Conservation (phyloP, 2,797 vertebrate genomes). For the Sciurus vulgaris region DNA sequence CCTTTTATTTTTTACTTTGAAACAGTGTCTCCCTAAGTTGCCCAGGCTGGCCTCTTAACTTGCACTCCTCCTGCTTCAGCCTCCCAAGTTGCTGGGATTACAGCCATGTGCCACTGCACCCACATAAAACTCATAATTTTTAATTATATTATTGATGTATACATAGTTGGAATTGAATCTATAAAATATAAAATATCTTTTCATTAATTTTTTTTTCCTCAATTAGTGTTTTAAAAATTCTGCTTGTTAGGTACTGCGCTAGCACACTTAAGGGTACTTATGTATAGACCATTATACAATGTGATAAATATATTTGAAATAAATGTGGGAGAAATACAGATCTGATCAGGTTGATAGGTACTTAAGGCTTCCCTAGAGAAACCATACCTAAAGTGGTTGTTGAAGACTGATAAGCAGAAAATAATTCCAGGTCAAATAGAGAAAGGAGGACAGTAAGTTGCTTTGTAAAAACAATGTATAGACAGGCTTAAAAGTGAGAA, state of each 20-base stretch:
- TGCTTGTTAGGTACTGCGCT: background rate
- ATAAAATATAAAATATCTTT: slow-evolving; percentile 56
- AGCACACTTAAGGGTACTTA: background rate
- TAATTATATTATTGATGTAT: background rate
- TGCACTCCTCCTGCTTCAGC: too few species aligned
- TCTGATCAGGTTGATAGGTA: background rate
- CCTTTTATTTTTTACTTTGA: too few species aligned
- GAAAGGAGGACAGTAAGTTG: background rate
- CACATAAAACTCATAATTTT: background rate
- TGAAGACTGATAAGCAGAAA: slow-evolving; percentile 7
- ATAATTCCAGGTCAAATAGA: background rate
- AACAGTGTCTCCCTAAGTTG: too few species aligned
- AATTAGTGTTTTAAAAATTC: slow-evolving; percentile 52
- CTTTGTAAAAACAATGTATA: background rate
- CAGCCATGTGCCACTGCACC: too few species aligned
- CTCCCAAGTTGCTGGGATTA: too few species aligned
- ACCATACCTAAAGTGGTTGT: background rate
- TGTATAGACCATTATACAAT: background rate
- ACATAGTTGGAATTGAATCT: slow-evolving; percentile 9
- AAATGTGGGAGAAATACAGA: background rate
- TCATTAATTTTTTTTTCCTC: slow-evolving; percentile 6
- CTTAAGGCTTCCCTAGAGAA: background rate
- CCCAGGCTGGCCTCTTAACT: too few species aligned
- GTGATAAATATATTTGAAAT: slow-evolving; percentile 18
- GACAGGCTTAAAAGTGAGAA: background rate